Conservation (phyloP, 2,888 invertebrate species). For the Bombylius major region DNA sequence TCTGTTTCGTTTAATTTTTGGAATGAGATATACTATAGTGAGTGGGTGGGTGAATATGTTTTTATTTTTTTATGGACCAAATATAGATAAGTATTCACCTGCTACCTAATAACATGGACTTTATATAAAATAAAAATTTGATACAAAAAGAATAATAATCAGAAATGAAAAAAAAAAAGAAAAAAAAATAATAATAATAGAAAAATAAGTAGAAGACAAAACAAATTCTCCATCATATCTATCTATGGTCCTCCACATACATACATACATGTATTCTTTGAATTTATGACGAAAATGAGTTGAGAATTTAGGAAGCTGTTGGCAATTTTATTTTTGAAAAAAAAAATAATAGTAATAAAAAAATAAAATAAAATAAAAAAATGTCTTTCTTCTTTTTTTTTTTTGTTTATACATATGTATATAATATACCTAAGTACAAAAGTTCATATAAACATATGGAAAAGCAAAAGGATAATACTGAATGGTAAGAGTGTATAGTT, state of each 20-base stretch:
- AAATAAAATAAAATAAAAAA: no score
- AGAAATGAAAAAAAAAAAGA: background rate
- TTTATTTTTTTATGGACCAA: background rate
- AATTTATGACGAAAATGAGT: conserved; percentile 8
- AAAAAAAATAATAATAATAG: background rate
- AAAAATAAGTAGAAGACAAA: background rate
- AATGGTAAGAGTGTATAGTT: background rate
- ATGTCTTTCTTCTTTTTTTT: background rate
- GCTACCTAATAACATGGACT: no score
- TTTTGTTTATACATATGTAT: background rate
- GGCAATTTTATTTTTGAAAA: conserved; percentile 4
- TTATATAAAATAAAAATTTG: background rate
- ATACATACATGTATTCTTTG: background rate
- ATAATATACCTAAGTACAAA: no score
- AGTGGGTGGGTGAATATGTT: no score
- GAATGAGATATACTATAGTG: no score
- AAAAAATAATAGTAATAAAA: no score
- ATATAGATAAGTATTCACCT: no score
- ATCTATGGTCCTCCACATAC: background rate
- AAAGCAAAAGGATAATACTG: no score
- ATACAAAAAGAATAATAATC: background rate
- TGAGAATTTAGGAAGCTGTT: conserved; percentile 8
- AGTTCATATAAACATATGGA: no score
- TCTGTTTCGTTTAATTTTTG: background rate
- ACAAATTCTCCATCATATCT: background rate